Evolutionary conservation across 1,140 invertebrate species (phyloP).

Genomic region (Heterodera carotae): DNA sequence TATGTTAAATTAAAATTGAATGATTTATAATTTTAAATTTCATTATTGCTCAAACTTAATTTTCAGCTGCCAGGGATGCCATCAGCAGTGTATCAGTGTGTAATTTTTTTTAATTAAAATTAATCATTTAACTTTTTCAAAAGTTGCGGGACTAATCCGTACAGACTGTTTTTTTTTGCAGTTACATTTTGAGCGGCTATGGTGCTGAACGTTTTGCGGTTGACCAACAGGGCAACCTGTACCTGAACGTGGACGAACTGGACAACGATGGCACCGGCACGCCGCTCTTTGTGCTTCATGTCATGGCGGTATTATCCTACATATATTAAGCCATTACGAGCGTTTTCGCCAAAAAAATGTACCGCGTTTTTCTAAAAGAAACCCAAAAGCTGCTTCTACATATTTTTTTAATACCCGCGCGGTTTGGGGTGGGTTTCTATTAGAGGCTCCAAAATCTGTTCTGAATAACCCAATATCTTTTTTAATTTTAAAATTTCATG

Average conservation of each 20-base stretch:
- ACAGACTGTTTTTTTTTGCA: background rate
- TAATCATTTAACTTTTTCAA: background rate
- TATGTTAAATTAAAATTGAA: slow-evolving; percentile 12
- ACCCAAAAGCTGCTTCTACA: no score
- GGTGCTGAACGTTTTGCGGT: slow-evolving; percentile 64
- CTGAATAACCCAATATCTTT: no score
- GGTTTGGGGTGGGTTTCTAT: no score
- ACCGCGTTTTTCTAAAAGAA: no score
- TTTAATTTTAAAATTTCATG: no score
- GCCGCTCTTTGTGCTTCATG: slow-evolving; percentile 61
- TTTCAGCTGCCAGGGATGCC: slow-evolving; percentile 63
- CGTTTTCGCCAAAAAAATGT: no score
- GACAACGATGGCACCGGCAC: slow-evolving; percentile 51
- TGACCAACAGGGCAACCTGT: slow-evolving; percentile 61
- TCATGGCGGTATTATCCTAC: slow-evolving; percentile 26
- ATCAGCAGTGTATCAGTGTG: slow-evolving; percentile 62
- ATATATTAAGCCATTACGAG: background rate
- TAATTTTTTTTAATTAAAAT: slow-evolving; percentile 18
- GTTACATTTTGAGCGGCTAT: slow-evolving; percentile 54
- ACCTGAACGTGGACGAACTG: slow-evolving; percentile 44
- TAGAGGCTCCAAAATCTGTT: no score
- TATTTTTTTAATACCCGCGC: no score
- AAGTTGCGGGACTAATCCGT: no score
- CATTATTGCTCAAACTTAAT: background rate
- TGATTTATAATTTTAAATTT: background rate